Evolutionary conservation across 2,888 invertebrate genomes (phyloP), one percentile per base, ranked within the genome.

Genomic region (Acleris laterana): DNA sequence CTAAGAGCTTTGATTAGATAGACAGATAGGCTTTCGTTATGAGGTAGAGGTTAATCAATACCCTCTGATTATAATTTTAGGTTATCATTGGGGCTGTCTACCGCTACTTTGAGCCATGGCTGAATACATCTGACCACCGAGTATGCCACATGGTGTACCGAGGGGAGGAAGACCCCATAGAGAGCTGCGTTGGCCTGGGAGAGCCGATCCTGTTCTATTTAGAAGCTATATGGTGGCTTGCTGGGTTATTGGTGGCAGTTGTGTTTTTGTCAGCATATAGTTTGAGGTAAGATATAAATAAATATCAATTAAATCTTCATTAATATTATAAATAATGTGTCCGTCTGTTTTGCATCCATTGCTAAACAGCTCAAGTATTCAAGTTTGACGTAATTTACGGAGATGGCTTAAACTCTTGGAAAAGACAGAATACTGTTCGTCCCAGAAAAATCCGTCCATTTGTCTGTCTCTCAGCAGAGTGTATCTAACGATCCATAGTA

Each of bases 201-300:
- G 96, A 97, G 72, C 96, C 97, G 0, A 94, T 96, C 66, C 95
- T 96, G 81, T 98, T 98, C 87, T 98, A 98, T 80, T 87, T 97
- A 62, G 95, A 96, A 75, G 93, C 94, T 3, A 95, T 96, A 0
- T 98, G 97, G 95, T 80, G 94, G 28, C 88, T 96, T 57, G 96
- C 97, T 4, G 96, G 96, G 0, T 80, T 96, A n/a, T 96, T 96
- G 9, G 94, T 95, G 0, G 89, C 94, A 0, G 92, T 95, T 0
- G 77, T 97, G 5, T 96, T 97, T 77, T 80, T 96, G 3, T 95
- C 95, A 76, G 96, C 95, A 0, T 88, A 94, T 0, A 93, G 94
- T 56, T 82, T 97, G 28, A 96, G 96, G 95, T 95, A 16, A 49
- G 58, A 13, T 2, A 20, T 44, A 7, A 11, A 38, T 13, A 38